Evolutionary conservation across 2,113 vertebrate genomes (phyloP).

Genomic region (Brienomyrus brachyistius): DNA sequence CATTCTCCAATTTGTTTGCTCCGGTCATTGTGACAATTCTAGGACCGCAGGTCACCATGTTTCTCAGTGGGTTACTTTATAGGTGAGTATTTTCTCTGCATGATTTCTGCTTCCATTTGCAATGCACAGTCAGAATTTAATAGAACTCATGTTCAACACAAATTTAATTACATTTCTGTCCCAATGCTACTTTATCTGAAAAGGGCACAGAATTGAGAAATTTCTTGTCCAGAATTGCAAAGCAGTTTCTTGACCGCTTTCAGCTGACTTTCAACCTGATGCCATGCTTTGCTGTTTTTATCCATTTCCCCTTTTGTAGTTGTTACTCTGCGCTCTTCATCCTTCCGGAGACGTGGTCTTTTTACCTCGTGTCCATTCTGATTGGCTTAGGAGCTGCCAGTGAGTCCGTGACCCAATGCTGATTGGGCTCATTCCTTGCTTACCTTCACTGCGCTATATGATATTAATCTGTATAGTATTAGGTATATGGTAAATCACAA

Average conservation of each 20-base stretch:
- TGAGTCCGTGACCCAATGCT: constrained; percentile 53
- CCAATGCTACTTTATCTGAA: neutral
- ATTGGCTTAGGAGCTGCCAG: constrained; percentile 88
- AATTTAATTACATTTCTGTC: neutral
- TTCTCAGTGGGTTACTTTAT: constrained; percentile 87
- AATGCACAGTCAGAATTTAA: neutral
- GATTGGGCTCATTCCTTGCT: neutral
- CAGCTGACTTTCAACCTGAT: neutral
- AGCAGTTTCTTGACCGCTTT: neutral
- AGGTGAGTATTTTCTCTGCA: constrained; percentile 61
- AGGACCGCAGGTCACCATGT: constrained; percentile 79
- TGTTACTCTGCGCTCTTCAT: constrained; percentile 90
- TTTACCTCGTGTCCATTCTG: constrained; percentile 88
- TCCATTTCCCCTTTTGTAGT: constrained; percentile 44
- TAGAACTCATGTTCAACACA: neutral
- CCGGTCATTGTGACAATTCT: constrained; percentile 76
- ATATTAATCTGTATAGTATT: neutral
- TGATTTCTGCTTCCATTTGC: neutral
- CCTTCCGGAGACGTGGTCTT: constrained; percentile 79
- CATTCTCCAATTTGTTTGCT: constrained; percentile 83
- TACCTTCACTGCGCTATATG: neutral
- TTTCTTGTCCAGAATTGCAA: neutral
- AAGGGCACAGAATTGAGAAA: neutral
- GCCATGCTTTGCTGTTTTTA: neutral
- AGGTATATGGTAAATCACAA: neutral